Evolutionary conservation across 2,113 vertebrate genomes (phyloP).

Genomic region (Synchiropus splendidus): DNA sequence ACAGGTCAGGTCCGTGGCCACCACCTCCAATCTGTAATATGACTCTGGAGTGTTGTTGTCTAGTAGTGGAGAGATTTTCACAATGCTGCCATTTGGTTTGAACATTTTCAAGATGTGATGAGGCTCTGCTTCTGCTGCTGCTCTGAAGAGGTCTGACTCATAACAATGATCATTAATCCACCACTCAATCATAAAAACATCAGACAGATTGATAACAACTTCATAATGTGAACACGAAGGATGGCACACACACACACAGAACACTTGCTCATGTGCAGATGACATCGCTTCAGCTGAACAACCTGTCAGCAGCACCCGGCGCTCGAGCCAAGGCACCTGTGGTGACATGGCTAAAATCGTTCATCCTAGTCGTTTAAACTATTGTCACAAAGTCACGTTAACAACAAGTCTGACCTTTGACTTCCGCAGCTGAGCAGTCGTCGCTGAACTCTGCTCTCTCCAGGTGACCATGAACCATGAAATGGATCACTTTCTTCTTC

Average conservation of each 20-base stretch:
- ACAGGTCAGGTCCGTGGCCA: conserved; percentile 44
- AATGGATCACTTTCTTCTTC: conserved; percentile 45
- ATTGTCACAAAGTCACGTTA: not conserved
- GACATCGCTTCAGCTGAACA: conserved; percentile 6
- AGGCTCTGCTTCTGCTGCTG: conserved; percentile 48
- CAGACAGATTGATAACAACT: too few species aligned
- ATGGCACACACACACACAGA: too few species aligned
- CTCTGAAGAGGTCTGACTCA: conserved; percentile 47
- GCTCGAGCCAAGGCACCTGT: conserved; percentile 2
- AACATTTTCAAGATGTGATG: conserved; percentile 61
- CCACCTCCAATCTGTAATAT: conserved; percentile 50
- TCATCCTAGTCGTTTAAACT: not conserved
- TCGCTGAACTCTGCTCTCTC: conserved; percentile 42
- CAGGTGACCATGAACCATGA: conserved; percentile 41
- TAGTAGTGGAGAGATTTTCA: conserved; percentile 55
- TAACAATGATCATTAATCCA: too few species aligned
- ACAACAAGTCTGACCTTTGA: conserved; percentile 38
- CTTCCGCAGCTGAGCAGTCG: conserved; percentile 41
- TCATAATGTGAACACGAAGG: too few species aligned
- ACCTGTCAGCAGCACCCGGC: conserved; percentile 34
- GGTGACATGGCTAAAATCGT: not conserved
- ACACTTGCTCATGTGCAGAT: too few species aligned
- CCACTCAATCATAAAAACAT: too few species aligned
- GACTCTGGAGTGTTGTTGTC: conserved; percentile 39
- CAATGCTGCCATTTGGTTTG: conserved; percentile 29